Percentiles rank a stretch among this genome's conserved stretches.
These are phyloP conservation scores for Lophius piscatorius DNA, from an alignment of 2,113 vertebrate genomes.

Conservation along the genomic window DNA sequence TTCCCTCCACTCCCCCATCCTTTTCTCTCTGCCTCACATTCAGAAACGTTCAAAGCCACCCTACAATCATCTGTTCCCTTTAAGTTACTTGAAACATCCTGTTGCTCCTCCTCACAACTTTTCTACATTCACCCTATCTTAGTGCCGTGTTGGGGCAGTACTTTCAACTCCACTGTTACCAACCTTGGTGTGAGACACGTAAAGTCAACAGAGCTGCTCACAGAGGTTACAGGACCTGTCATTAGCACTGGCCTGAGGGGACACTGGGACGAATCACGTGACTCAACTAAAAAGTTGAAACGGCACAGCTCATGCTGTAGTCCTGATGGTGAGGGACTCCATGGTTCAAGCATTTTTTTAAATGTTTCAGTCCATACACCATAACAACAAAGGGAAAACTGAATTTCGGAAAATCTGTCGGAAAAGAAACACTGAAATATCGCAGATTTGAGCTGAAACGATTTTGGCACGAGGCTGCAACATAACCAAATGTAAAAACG, in stretches of 20 bases:
- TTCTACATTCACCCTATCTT: not conserved
- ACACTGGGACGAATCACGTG: slow-evolving; percentile 52
- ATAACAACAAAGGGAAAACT: too few relatives aligned
- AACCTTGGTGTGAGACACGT: slow-evolving; percentile 5
- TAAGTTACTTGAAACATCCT: slow-evolving; percentile 17
- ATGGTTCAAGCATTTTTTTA: too few relatives aligned
- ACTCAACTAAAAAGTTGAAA: slow-evolving; percentile 40
- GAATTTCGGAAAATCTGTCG: too few relatives aligned
- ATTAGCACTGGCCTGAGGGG: slow-evolving; percentile 47
- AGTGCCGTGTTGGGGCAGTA: not conserved
- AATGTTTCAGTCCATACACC: too few relatives aligned
- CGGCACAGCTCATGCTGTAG: not conserved
- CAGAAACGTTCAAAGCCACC: slow-evolving; percentile 26
- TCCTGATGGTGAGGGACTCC: not conserved
- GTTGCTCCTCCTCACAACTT: slow-evolving; percentile 1
- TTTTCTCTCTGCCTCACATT: slow-evolving; percentile 23
- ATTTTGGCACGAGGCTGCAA: not conserved
- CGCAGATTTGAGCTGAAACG: too few relatives aligned
- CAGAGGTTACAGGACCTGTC: slow-evolving; percentile 28
- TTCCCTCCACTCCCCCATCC: not conserved
- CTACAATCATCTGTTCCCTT: slow-evolving; percentile 18
- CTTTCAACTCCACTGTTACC: not conserved
- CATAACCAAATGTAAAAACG: not conserved
- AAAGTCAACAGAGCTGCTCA: slow-evolving; percentile 16
- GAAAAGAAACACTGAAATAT: too few relatives aligned